phyloP scores from a whole-genome alignment of 2,113 vertebrate genomes.

The Genyomyrus donnyi region DNA sequence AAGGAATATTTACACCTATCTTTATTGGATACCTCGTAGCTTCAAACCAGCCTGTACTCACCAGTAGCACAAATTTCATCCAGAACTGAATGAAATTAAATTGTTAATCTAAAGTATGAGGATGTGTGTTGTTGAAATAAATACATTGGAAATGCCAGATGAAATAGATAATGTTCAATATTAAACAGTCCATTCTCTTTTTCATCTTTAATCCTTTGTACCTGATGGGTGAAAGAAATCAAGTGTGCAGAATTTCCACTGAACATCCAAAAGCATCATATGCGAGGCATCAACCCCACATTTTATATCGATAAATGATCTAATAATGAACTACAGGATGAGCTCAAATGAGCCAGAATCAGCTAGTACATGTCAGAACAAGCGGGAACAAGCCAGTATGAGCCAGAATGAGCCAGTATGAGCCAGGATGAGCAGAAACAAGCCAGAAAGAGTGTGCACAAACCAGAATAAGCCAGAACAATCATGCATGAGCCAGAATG shows the following conservation, averaged over 20 bases:
- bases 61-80: background rate
- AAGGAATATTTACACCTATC: background rate
- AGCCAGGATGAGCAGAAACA: background rate
- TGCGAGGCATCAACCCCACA: background rate
- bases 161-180: background rate
- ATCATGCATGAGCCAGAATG: background rate
- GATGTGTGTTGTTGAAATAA: conserved; percentile 38
- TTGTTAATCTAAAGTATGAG: background rate
- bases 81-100: conserved; percentile 2
- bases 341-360: background rate
- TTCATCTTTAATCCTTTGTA: background rate
- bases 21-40: background rate
- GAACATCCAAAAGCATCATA: background rate
- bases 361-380: background rate
- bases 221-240: background rate
- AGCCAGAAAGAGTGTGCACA: background rate
- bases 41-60: background rate
- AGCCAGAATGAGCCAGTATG: background rate
- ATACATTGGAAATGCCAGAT: background rate
- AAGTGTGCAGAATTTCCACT: background rate
- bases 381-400: background rate
- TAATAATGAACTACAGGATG: background rate
- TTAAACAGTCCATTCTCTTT: background rate
- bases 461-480: background rate
- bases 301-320: background rate